Evolutionary conservation across 2,797 vertebrate genomes (phyloP).

Genomic region (Phalanger gymnotis): DNA sequence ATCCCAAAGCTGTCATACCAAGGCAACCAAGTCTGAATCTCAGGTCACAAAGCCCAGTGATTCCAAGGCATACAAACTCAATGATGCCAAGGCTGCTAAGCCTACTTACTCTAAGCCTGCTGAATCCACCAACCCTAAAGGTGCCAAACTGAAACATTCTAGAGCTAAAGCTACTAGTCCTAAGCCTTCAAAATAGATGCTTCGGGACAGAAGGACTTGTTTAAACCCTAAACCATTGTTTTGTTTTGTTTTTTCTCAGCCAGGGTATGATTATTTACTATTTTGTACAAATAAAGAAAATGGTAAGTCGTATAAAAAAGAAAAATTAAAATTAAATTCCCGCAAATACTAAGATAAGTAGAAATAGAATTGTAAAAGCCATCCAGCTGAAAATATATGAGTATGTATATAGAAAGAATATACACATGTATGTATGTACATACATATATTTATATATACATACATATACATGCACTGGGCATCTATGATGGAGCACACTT

Average conservation of each 20-base stretch:
- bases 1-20: background rate
- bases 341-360: background rate
- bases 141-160: background rate
- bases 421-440: background rate
- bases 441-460: background rate
- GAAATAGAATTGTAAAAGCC: background rate
- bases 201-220: background rate
- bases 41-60: background rate
- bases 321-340: background rate
- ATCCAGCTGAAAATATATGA: background rate
- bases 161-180: background rate
- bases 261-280: background rate
- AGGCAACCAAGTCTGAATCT: background rate
- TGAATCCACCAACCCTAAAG: background rate
- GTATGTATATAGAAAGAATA: too few species aligned
- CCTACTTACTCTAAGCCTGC: background rate
- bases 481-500: background rate
- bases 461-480: background rate
- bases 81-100: too few species aligned
- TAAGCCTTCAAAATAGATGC: background rate
- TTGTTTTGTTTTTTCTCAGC: background rate
- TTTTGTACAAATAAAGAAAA: background rate
- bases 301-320: background rate
- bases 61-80: background rate
- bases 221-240: background rate